These are phyloP conservation scores for Caenorhabditis japonica DNA, from an alignment of 2,888 invertebrate genomes.

Conservation along the genomic window DNA sequence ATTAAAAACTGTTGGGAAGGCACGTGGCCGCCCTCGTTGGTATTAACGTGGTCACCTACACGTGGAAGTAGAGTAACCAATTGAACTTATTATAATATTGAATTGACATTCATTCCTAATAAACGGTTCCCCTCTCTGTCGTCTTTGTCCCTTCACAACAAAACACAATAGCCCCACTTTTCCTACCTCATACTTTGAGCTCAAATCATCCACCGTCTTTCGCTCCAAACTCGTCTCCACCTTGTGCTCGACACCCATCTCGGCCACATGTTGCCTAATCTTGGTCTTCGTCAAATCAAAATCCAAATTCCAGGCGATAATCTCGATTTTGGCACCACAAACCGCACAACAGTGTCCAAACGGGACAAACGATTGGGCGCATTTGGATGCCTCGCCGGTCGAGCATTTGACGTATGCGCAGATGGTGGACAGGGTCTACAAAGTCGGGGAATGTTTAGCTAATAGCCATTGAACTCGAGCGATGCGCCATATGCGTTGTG, in stretches of 20 bases:
- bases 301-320: slow-evolving; percentile 13
- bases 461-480: too few relatives aligned
- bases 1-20: too few relatives aligned
- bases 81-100: too few relatives aligned
- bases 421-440: slow-evolving; percentile 55
- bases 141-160: too few relatives aligned
- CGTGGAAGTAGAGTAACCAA: too few relatives aligned
- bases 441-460: too few relatives aligned
- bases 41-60: too few relatives aligned
- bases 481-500: too few relatives aligned
- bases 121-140: too few relatives aligned
- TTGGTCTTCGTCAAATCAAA: background rate
- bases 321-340: slow-evolving; percentile 44
- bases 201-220: slow-evolving; percentile 2
- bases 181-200: slow-evolving; percentile 25
- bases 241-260: background rate
- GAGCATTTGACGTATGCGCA: slow-evolving; percentile 51
- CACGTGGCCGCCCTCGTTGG: too few relatives aligned
- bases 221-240: slow-evolving; percentile 13
- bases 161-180: too few relatives aligned
- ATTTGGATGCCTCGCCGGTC: slow-evolving; percentile 6
- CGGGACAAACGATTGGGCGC: slow-evolving; percentile 48
- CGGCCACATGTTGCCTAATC: background rate
- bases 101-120: too few relatives aligned
- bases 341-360: slow-evolving; percentile 63